phyloP scores from a whole-genome alignment of 2,113 vertebrate species.

The Calidris pugnax region DNA sequence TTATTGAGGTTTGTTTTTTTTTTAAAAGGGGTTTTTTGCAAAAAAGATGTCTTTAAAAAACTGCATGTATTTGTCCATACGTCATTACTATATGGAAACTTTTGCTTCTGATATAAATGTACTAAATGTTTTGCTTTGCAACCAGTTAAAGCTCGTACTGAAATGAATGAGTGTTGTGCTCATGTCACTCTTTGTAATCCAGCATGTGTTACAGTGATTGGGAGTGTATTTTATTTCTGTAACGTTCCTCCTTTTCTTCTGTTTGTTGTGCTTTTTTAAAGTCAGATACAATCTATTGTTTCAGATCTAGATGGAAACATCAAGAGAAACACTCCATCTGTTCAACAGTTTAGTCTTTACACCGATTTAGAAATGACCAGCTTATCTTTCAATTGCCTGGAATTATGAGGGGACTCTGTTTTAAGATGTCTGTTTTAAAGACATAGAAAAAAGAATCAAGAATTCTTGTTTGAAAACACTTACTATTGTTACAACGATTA shows the following conservation, averaged over 20 bases:
- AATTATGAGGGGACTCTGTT: not conserved
- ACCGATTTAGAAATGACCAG: not conserved
- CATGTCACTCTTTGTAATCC: not conserved
- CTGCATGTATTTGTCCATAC: not conserved
- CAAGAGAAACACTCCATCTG: not conserved
- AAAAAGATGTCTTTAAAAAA: not conserved
- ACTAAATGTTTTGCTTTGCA: not conserved
- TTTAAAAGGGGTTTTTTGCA: rapidly evolving
- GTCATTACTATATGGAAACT: not conserved
- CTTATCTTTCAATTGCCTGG: not conserved
- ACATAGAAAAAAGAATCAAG: not conserved
- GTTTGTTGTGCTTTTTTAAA: not conserved
- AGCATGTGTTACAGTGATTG: not conserved
- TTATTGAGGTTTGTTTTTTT: not conserved
- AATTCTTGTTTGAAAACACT: not conserved
- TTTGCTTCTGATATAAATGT: not conserved
- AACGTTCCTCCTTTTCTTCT: not conserved
- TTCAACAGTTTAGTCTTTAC: not conserved
- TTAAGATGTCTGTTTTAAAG: not conserved
- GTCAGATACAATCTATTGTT: not conserved
- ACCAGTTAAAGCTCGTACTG: not conserved
- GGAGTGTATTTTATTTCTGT: not conserved
- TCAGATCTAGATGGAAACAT: not conserved
- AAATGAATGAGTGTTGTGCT: not conserved
- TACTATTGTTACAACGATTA: not conserved